Evolutionary conservation across 2,113 vertebrate genomes (phyloP).

Genomic region (Geococcyx californianus): DNA sequence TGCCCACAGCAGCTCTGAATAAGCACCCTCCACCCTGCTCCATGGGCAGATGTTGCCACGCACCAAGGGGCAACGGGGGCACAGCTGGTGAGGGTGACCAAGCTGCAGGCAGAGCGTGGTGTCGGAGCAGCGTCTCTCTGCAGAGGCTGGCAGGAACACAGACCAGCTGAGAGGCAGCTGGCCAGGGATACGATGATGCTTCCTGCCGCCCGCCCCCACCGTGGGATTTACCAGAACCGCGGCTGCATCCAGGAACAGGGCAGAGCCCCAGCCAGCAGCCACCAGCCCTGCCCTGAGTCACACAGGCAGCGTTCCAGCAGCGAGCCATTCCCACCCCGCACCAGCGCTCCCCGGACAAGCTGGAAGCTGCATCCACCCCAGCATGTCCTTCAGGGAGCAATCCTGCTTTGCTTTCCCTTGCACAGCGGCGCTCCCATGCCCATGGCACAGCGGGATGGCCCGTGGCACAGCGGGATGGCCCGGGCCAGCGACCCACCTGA

Average conservation of each 20-base stretch:
- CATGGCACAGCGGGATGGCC: accelerated
- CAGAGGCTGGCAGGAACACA: accelerated
- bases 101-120: background rate
- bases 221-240: background rate
- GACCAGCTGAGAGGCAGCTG: background rate
- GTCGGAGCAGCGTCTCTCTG: background rate
- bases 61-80: background rate
- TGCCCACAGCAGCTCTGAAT: background rate
- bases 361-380: background rate
- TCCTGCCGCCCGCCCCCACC: background rate
- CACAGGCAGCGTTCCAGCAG: background rate
- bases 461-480: accelerated
- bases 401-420: background rate
- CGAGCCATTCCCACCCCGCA: background rate
- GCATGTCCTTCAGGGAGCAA: background rate
- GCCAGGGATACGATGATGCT: background rate
- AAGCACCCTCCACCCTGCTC: background rate
- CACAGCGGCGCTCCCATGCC: too few species aligned
- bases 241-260: background rate
- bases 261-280: background rate
- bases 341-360: background rate
- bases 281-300: background rate
- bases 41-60: background rate
- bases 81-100: background rate
- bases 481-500: conserved; percentile 80